Conservation (phyloP, 2,797 vertebrate species). For the Luscinia luscinia region DNA sequence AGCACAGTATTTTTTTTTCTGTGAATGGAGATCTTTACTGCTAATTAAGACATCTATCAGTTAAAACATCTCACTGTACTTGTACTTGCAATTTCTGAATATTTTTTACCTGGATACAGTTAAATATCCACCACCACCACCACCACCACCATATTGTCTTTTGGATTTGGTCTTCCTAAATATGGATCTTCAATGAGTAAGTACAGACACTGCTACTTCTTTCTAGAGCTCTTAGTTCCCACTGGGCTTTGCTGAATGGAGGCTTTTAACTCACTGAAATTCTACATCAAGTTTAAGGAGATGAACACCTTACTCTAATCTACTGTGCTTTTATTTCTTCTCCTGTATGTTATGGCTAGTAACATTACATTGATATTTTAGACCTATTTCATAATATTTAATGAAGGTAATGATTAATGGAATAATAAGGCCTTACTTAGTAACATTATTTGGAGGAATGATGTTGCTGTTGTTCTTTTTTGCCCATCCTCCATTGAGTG, state of each 20-base stretch:
- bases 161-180: neutral
- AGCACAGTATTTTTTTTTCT: neutral
- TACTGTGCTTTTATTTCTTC: neutral
- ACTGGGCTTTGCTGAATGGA: neutral
- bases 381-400: neutral
- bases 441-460: neutral
- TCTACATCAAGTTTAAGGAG: accelerated
- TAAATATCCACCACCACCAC: neutral
- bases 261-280: neutral
- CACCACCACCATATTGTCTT: neutral
- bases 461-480: neutral
- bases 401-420: neutral
- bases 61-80: neutral
- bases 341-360: neutral
- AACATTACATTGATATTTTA: neutral
- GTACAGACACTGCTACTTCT: neutral
- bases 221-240: neutral
- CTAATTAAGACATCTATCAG: neutral
- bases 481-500: accelerated
- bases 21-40: neutral
- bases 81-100: neutral
- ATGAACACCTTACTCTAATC: accelerated
- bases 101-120: neutral
- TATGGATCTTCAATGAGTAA: accelerated
- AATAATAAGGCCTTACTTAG: neutral